phyloP scores from a whole-genome alignment of 1,140 invertebrate species.

The Nymphalis io region DNA sequence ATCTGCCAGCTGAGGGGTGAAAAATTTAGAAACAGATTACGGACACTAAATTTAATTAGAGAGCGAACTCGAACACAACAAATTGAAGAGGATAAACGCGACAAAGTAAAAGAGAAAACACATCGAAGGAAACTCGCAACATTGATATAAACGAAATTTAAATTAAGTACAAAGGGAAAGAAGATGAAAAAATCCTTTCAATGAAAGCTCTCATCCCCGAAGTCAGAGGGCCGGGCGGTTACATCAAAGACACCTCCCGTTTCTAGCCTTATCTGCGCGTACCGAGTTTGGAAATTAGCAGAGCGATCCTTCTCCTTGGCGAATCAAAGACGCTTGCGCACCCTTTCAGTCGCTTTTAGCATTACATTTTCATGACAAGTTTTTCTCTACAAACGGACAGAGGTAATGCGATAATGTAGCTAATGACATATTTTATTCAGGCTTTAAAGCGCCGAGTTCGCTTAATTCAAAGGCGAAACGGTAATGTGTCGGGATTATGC shows the following conservation, averaged over 20 bases:
- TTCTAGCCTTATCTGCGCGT: conserved; percentile 74
- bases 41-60: conserved; percentile 80
- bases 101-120: conserved; percentile 80
- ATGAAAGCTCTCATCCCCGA: conserved; percentile 77
- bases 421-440: conserved; percentile 72
- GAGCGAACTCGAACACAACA: conserved; percentile 77
- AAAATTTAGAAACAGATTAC: conserved; percentile 73
- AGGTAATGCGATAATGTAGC: conserved; percentile 63
- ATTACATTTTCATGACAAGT: conserved; percentile 66
- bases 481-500: conserved; percentile 54
- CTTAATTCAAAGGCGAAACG: conserved; percentile 49
- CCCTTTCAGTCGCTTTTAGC: conserved; percentile 61
- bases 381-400: conserved; percentile 62
- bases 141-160: conserved; percentile 81
- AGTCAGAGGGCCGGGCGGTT: conserved; percentile 74
- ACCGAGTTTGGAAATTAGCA: conserved; percentile 78
- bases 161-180: conserved; percentile 81
- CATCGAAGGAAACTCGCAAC: conserved; percentile 76
- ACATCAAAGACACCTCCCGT: conserved; percentile 75
- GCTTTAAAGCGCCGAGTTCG: conserved; percentile 53
- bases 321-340: conserved; percentile 71
- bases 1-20: conserved; percentile 44
- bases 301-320: conserved; percentile 61
- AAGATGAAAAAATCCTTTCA: conserved; percentile 80
- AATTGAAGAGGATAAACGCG: conserved; percentile 78